phyloP scores from a whole-genome alignment of 2,797 vertebrate genomes.

The Thunnus albacares region DNA sequence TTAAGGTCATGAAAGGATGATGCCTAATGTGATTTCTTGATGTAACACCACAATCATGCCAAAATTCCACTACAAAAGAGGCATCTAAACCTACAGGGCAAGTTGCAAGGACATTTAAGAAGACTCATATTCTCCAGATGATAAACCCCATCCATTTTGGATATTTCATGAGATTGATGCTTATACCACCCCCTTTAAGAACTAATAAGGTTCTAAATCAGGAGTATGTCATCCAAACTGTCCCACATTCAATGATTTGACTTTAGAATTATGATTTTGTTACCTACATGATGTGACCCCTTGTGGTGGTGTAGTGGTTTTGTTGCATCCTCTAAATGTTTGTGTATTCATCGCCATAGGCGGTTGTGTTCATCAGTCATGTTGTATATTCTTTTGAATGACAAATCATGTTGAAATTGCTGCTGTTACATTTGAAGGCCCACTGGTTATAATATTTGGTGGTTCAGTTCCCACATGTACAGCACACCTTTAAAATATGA shows the following conservation, averaged over 20 bases:
- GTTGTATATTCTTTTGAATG: constrained; percentile 9
- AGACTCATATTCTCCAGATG: too few relatives aligned
- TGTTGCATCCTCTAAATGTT: not conserved
- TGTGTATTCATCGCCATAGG: not conserved
- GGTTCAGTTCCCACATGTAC: not conserved
- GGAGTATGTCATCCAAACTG: not conserved
- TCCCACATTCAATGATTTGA: not conserved
- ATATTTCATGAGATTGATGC: too few relatives aligned
- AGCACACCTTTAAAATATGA: not conserved
- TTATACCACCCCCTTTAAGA: too few relatives aligned
- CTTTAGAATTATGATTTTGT: not conserved
- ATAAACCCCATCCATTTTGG: too few relatives aligned
- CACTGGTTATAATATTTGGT: not conserved
- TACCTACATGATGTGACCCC: constrained; percentile 3
- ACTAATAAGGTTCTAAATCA: not conserved
- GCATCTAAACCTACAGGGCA: too few relatives aligned
- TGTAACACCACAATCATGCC: too few relatives aligned
- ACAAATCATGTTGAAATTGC: constrained; percentile 17
- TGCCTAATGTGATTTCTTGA: too few relatives aligned
- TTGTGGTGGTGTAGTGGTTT: too few relatives aligned
- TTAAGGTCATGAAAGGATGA: too few relatives aligned
- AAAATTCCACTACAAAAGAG: too few relatives aligned
- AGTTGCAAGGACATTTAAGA: too few relatives aligned
- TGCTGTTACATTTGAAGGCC: constrained; percentile 4
- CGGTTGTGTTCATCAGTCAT: not conserved